phyloP scores from a whole-genome alignment of 2,888 invertebrate species.

The Epiblema foenella region DNA sequence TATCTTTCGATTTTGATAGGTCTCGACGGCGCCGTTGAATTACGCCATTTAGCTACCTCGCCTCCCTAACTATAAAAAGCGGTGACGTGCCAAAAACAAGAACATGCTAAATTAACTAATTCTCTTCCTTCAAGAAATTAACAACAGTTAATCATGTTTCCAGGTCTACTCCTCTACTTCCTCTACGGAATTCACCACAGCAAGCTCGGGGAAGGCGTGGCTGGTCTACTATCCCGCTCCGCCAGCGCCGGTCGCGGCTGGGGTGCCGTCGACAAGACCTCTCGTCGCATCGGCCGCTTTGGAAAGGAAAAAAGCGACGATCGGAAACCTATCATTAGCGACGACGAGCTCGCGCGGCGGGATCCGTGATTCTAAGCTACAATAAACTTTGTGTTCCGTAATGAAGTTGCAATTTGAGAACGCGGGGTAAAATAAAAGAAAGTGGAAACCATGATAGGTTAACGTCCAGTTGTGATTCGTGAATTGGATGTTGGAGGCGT shows the following conservation, averaged over 20 bases:
- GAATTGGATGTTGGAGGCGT: too few species aligned
- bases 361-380: slow-evolving; percentile 70
- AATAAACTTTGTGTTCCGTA: slow-evolving; percentile 10
- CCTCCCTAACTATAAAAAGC: too few species aligned
- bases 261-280: slow-evolving; percentile 80
- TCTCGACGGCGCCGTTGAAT: too few species aligned
- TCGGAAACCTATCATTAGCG: slow-evolving; percentile 77
- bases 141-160: slow-evolving; percentile 45
- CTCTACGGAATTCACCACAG: slow-evolving; percentile 94
- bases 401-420: slow-evolving; percentile 6
- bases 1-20: too few species aligned
- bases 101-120: background rate
- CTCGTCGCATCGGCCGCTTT: slow-evolving; percentile 72
- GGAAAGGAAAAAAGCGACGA: slow-evolving; percentile 75
- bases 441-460: background rate
- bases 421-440: background rate
- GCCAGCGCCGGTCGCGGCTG: slow-evolving; percentile 74
- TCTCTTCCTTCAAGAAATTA: background rate
- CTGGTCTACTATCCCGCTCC: slow-evolving; percentile 73
- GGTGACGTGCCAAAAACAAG: too few species aligned
- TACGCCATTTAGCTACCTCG: too few species aligned
- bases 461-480: too few species aligned
- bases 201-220: slow-evolving; percentile 88
- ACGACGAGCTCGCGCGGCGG: slow-evolving; percentile 74
- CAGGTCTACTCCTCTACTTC: slow-evolving; percentile 93